phyloP scores from a whole-genome alignment of 2,888 invertebrate genomes.

The Caenorhabditis sp. region DNA sequence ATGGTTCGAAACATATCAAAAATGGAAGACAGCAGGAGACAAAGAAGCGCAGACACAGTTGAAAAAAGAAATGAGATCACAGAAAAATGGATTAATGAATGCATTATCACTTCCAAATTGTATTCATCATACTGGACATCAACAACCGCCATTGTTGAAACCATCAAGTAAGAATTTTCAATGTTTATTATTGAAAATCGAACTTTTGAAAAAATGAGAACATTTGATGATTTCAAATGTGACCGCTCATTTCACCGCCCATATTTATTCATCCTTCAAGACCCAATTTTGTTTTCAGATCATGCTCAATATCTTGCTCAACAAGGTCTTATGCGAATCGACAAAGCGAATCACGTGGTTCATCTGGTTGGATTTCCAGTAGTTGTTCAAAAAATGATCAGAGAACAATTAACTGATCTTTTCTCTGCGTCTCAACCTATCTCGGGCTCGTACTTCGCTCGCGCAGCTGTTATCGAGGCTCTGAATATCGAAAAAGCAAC shows the following conservation, averaged over 20 bases:
- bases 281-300: slow-evolving; percentile 23
- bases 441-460: slow-evolving; percentile 53
- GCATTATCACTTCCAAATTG: slow-evolving; percentile 53
- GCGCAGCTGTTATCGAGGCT: slow-evolving; percentile 58
- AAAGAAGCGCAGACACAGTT: slow-evolving; percentile 18
- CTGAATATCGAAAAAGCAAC: slow-evolving; percentile 43
- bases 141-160: slow-evolving; percentile 37
- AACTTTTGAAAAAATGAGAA: too few relatives aligned
- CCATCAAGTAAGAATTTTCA: slow-evolving; percentile 37
- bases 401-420: slow-evolving; percentile 44
- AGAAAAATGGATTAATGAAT: slow-evolving; percentile 46
- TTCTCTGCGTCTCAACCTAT: slow-evolving; percentile 46
- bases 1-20: slow-evolving; percentile 49
- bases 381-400: slow-evolving; percentile 40
- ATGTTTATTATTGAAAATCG: too few relatives aligned
- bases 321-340: slow-evolving; percentile 50
- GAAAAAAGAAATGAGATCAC: slow-evolving; percentile 42
- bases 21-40: slow-evolving; percentile 32
- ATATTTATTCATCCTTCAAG: too few relatives aligned
- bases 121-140: slow-evolving; percentile 30
- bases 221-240: too few relatives aligned
- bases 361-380: slow-evolving; percentile 54
- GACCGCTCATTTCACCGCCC: too few relatives aligned
- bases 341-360: slow-evolving; percentile 43
- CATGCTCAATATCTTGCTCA: slow-evolving; percentile 47